Percentiles rank a stretch among this genome's conserved stretches.
Evolutionary conservation across 2,113 vertebrate species (phyloP).

Genomic region (Protobothrops flavoviridis): DNA sequence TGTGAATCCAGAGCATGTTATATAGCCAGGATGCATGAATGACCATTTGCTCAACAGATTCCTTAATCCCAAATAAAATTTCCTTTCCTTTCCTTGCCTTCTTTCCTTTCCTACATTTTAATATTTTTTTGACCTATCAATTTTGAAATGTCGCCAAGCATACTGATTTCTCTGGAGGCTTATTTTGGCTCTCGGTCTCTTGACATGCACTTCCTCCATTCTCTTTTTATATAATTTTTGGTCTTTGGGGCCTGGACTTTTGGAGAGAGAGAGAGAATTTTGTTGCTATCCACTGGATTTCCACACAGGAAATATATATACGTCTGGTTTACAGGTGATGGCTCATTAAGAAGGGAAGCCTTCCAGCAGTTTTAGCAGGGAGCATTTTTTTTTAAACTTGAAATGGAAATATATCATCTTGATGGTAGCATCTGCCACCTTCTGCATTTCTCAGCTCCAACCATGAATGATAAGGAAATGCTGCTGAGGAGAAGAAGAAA

Average conservation of each 20-base stretch:
- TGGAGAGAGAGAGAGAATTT: background rate
- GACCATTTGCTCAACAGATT: background rate
- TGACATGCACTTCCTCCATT: background rate
- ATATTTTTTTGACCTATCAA: background rate
- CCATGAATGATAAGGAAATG: background rate
- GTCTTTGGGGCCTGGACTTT: background rate
- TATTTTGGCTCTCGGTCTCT: background rate
- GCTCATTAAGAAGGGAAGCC: background rate
- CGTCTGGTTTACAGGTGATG: background rate
- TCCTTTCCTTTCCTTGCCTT: background rate
- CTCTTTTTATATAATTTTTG: background rate
- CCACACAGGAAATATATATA: background rate
- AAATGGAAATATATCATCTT: background rate
- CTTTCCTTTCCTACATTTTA: background rate
- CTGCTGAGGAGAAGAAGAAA: background rate
- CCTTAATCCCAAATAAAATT: background rate
- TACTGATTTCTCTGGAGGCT: background rate
- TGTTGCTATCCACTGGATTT: background rate
- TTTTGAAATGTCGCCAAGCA: background rate
- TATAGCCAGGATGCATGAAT: background rate
- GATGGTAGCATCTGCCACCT: background rate
- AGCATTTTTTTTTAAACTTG: background rate
- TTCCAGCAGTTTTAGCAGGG: background rate
- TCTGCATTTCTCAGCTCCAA: background rate
- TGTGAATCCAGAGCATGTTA: background rate